phyloP scores from a whole-genome alignment of 2,888 invertebrate genomes.

The Eulithis testata region DNA sequence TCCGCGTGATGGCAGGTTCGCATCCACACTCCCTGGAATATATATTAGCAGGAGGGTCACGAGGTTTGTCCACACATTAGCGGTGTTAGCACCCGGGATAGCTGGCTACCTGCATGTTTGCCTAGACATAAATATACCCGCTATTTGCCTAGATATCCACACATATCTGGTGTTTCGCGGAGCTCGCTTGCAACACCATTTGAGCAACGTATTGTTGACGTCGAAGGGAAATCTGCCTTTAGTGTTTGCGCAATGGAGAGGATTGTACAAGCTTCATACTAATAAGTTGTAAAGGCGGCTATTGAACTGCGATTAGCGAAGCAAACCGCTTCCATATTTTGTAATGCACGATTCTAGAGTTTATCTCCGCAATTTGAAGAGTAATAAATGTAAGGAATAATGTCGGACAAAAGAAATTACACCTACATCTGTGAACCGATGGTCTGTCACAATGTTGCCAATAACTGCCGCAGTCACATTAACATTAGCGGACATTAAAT shows the following conservation, averaged over 20 bases:
- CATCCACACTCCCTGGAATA: constrained; percentile 74
- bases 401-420: constrained; percentile 46
- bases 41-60: constrained; percentile 82
- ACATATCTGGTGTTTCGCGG: constrained; percentile 66
- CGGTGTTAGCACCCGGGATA: constrained; percentile 76
- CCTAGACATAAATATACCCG: constrained; percentile 61
- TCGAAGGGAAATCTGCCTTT: constrained; percentile 74
- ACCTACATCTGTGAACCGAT: constrained; percentile 43
- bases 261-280: constrained; percentile 67
- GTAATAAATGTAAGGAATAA: constrained; percentile 43
- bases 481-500: constrained; percentile 81
- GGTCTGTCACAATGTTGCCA: constrained; percentile 73
- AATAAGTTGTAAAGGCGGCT: constrained; percentile 60
- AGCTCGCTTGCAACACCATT: constrained; percentile 71
- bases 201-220: constrained; percentile 74
- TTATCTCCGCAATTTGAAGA: constrained; percentile 33
- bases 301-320: constrained; percentile 50
- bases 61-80: constrained; percentile 82
- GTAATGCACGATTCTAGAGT: constrained; percentile 38
- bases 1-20: constrained; percentile 52
- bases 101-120: constrained; percentile 70
- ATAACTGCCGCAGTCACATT: constrained; percentile 72
- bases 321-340: constrained; percentile 40
- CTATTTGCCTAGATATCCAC: constrained; percentile 73
- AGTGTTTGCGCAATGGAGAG: constrained; percentile 67